Evolutionary conservation across 92 coral and sea anemone species (phyloP).

Genomic region (Plumapathes pennacea): DNA sequence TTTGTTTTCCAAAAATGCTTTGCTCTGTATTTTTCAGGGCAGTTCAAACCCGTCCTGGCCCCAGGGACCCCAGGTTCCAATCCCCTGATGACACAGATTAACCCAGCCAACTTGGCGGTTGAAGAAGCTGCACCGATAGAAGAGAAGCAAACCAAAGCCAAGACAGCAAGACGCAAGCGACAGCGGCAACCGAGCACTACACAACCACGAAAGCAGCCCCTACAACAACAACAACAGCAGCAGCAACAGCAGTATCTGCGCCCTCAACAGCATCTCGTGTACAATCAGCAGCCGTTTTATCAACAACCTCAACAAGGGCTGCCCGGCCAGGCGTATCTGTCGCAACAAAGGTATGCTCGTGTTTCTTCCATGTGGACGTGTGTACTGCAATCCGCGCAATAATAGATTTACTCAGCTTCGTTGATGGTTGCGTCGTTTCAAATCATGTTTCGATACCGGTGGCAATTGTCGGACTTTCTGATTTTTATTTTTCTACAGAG

Average conservation of each 20-base stretch:
- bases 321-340: constrained; percentile 21
- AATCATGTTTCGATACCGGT: too few relatives aligned
- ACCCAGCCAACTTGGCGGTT: constrained; percentile 31
- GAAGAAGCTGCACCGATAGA: too few relatives aligned
- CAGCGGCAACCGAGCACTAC: constrained; percentile 18
- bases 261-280: constrained; percentile 23
- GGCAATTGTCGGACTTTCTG: too few relatives aligned
- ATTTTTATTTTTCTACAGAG: constrained; percentile 1
- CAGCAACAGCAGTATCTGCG: constrained; percentile 48
- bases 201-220: constrained; percentile 18
- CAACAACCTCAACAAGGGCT: constrained; percentile 15
- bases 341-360: constrained; percentile 32
- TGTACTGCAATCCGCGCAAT: too few relatives aligned
- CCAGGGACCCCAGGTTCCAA: constrained; percentile 60
- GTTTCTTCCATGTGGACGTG: too few relatives aligned
- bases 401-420: too few relatives aligned
- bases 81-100: constrained; percentile 16
- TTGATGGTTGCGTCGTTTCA: too few relatives aligned
- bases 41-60: constrained; percentile 38
- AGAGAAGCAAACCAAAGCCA: constrained; percentile 55
- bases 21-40: constrained; percentile 15
- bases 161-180: constrained; percentile 34
- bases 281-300: constrained; percentile 22
- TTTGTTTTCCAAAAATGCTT: too few relatives aligned
- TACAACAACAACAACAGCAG: constrained; percentile 59